Conservation (phyloP, 2,797 vertebrate genomes). For the Craterocephalus amniculus region DNA sequence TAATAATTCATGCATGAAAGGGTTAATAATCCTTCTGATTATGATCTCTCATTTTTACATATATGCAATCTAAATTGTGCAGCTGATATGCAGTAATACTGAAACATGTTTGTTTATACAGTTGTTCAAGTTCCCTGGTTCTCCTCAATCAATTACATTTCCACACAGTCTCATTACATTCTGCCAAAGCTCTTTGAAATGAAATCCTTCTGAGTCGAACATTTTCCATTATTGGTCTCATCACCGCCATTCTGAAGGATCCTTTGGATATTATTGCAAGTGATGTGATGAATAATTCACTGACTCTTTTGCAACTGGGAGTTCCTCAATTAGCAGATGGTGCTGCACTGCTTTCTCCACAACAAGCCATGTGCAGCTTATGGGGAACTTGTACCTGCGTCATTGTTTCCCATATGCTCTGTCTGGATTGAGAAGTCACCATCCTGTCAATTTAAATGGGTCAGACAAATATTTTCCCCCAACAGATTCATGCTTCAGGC, state of each 20-base stretch:
- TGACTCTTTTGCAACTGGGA: slow-evolving; percentile 46
- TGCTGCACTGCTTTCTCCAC: slow-evolving; percentile 35
- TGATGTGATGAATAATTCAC: slow-evolving; percentile 59
- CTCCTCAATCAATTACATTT: slow-evolving; percentile 1
- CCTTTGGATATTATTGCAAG: slow-evolving; percentile 34
- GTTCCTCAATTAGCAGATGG: slow-evolving; percentile 60
- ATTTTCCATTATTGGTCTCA: slow-evolving; percentile 25
- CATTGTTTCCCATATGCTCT: slow-evolving; percentile 65
- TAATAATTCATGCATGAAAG: too few species aligned
- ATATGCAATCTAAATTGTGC: too few species aligned
- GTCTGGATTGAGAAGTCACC: slow-evolving; percentile 37
- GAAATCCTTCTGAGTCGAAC: slow-evolving; percentile 16
- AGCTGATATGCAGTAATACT: neutral
- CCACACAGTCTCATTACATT: neutral
- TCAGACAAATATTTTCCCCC: slow-evolving; percentile 12
- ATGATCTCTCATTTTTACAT: neutral
- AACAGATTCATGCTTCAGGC: slow-evolving; percentile 43
- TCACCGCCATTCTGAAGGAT: slow-evolving; percentile 25
- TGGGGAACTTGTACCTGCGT: slow-evolving; percentile 63
- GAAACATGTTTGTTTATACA: neutral
- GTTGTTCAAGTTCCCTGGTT: neutral
- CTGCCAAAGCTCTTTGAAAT: neutral
- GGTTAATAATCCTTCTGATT: neutral
- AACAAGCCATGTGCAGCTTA: slow-evolving; percentile 53
- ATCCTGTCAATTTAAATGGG: slow-evolving; percentile 41